Percentiles rank a stretch among this genome's conserved stretches.
Evolutionary conservation across 2,113 vertebrate genomes (phyloP).

Genomic region (Menidia beryllina): DNA sequence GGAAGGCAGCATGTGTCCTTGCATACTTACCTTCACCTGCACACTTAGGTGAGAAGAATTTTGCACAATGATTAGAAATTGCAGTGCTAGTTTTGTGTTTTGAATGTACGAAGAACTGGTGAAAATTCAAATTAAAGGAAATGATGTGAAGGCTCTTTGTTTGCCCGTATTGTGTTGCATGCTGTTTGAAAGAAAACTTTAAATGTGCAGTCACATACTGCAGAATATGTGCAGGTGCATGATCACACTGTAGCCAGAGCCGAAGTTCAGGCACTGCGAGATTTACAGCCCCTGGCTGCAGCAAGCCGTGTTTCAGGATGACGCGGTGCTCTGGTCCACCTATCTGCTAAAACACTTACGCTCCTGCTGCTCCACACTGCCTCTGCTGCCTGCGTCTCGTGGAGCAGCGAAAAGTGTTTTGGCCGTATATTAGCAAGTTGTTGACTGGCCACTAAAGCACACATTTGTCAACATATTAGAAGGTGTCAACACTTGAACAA

Average conservation of each 20-base stretch:
- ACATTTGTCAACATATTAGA: conserved; percentile 83
- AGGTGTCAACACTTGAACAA: conserved; percentile 78
- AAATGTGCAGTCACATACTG: conserved; percentile 17
- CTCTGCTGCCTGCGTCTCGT: conserved; percentile 50
- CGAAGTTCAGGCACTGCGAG: conserved; percentile 64
- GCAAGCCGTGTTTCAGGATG: conserved; percentile 72
- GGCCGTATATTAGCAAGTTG: conserved; percentile 79
- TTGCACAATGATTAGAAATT: neutral
- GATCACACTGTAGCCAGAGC: conserved; percentile 53
- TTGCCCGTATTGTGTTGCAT: neutral
- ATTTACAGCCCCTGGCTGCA: conserved; percentile 75
- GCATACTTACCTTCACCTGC: conserved; percentile 12
- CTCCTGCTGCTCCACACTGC: conserved; percentile 44
- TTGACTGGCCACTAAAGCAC: conserved; percentile 77
- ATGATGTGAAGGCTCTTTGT: neutral
- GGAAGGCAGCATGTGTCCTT: neutral
- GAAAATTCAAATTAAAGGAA: neutral
- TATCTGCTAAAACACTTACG: conserved; percentile 76
- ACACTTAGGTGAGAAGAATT: neutral
- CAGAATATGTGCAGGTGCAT: conserved; percentile 60
- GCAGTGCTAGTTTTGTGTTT: neutral
- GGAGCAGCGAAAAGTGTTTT: conserved; percentile 45
- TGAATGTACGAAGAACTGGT: neutral
- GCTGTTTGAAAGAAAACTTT: conserved; percentile 9
- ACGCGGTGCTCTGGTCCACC: conserved; percentile 66